These are phyloP conservation scores for Virgularia gustaviana DNA, from an alignment of 92 coral and sea anemone genomes.

Conservation along the genomic window DNA sequence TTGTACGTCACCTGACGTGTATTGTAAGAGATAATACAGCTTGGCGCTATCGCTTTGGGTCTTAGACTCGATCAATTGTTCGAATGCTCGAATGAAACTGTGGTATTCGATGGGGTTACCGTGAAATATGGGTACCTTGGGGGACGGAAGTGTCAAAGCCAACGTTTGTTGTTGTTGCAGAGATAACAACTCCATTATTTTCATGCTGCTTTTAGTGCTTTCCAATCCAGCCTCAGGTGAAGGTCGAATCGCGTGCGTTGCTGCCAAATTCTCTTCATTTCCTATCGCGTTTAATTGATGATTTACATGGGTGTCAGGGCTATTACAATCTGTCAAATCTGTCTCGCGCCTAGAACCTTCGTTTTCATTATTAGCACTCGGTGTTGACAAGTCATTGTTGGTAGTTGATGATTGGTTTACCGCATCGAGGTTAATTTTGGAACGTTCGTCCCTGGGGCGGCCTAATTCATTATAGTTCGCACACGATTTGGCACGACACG, in stretches of 20 bases:
- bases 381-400: background rate
- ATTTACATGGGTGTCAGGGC: slow-evolving; percentile 2
- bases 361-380: background rate
- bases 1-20: slow-evolving; percentile 14
- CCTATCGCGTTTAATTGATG: slow-evolving; percentile 18
- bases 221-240: background rate
- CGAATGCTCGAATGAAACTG: slow-evolving; percentile 33
- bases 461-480: background rate
- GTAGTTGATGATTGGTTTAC: slow-evolving; percentile 7
- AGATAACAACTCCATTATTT: slow-evolving; percentile 34
- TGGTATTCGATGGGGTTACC: slow-evolving; percentile 56
- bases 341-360: slow-evolving; percentile 3
- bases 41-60: slow-evolving; percentile 4
- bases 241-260: background rate
- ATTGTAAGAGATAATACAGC: slow-evolving; percentile 4
- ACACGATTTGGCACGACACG: background rate
- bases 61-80: background rate
- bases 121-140: background rate
- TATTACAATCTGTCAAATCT: slow-evolving; percentile 11
- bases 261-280: slow-evolving; percentile 11
- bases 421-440: background rate
- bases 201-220: background rate
- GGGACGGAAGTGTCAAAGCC: slow-evolving; percentile 19
- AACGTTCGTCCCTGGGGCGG: background rate
- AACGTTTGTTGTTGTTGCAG: slow-evolving; percentile 33